These are phyloP conservation scores for Acanthochromis polyacanthus DNA, from an alignment of 2,113 vertebrate genomes.

Conservation along the genomic window DNA sequence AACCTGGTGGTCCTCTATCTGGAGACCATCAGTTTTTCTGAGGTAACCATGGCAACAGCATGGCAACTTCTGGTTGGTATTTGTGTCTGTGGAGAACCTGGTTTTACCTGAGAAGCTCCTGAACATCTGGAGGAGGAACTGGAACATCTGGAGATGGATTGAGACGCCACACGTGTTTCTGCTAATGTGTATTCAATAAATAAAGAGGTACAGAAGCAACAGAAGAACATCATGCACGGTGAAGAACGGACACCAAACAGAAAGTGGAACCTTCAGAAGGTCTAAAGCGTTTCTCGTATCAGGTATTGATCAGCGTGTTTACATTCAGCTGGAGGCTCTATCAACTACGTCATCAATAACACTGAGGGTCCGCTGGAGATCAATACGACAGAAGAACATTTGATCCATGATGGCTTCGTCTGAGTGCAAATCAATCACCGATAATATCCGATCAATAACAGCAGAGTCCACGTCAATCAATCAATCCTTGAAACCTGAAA, in stretches of 20 bases:
- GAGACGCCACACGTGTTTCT: constrained; percentile 39
- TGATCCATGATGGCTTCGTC: constrained; percentile 44
- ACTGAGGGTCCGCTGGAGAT: constrained; percentile 45
- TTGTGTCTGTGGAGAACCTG: too few species aligned
- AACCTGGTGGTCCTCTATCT: too few species aligned
- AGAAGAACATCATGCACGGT: constrained; percentile 70
- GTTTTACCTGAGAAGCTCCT: too few species aligned
- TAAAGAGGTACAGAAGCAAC: constrained; percentile 70
- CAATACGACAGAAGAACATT: constrained; percentile 20
- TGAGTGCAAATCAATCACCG: constrained; percentile 40
- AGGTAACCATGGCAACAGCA: too few species aligned
- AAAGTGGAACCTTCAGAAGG: constrained; percentile 58
- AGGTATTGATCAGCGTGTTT: constrained; percentile 58
- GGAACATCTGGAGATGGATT: too few species aligned
- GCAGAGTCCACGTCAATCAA: neutral
- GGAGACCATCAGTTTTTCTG: too few species aligned
- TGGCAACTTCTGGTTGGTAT: too few species aligned
- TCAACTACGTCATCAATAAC: constrained; percentile 53
- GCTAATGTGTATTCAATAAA: constrained; percentile 79
- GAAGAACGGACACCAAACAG: constrained; percentile 45
- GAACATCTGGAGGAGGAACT: too few species aligned
- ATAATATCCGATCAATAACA: constrained; percentile 17
- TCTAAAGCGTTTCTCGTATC: constrained; percentile 46
- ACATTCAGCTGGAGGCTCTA: constrained; percentile 75
- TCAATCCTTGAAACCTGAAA: neutral